Evolutionary conservation across 2,113 vertebrate genomes (phyloP).

Genomic region (Rhynchomys soricoides): DNA sequence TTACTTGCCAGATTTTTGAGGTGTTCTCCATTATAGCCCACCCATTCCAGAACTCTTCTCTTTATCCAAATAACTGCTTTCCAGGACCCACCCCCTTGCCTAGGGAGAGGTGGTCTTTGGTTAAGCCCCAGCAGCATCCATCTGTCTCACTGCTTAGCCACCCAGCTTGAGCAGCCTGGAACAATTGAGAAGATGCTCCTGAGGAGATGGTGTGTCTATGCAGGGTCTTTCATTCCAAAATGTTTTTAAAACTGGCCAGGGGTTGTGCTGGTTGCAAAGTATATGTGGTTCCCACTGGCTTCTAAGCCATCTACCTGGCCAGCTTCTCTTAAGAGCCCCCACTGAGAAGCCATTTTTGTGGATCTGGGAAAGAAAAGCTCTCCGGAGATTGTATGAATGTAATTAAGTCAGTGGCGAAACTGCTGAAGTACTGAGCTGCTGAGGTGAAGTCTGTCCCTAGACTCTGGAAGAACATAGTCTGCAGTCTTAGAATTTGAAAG

Average conservation of each 20-base stretch:
- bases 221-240: not conserved
- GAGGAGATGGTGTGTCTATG: not conserved
- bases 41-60: not conserved
- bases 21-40: not conserved
- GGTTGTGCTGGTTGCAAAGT: not conserved
- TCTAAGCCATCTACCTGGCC: not conserved
- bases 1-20: constrained; percentile 2
- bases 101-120: too few species aligned
- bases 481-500: not conserved
- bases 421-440: not conserved
- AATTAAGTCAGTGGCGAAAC: not conserved
- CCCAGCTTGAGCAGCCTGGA: not conserved
- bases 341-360: not conserved
- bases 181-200: not conserved
- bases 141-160: not conserved
- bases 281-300: not conserved
- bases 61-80: constrained; percentile 19
- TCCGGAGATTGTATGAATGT: not conserved
- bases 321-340: not conserved
- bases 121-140: not conserved
- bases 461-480: fast-evolving
- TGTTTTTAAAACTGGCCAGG: not conserved
- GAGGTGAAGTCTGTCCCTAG: fast-evolving
- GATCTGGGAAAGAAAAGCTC: not conserved
- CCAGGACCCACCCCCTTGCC: not conserved